phyloP scores from a whole-genome alignment of 1,140 invertebrate genomes.

The Neodiprion lecontei region DNA sequence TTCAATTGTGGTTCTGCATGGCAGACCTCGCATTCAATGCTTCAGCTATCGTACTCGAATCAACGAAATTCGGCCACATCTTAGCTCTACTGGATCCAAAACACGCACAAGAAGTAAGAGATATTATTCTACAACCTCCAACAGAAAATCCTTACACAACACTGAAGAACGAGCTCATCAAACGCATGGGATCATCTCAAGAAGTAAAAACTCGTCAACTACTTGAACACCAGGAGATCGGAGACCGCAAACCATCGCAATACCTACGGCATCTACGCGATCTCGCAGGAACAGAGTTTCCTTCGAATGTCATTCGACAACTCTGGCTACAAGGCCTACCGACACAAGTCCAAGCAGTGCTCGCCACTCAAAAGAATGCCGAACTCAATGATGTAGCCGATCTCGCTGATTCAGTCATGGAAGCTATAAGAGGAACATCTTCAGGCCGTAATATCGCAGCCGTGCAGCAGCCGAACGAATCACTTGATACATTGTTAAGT shows the following conservation, averaged over 20 bases:
- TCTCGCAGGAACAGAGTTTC: constrained; percentile 19
- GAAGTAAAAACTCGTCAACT: constrained; percentile 36
- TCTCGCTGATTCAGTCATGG: constrained; percentile 55
- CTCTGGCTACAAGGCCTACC: constrained; percentile 32
- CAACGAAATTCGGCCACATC: constrained; percentile 36
- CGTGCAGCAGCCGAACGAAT: background rate
- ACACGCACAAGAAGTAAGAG: constrained; percentile 12
- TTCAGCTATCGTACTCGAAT: constrained; percentile 30
- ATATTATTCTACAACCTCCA: constrained; percentile 27
- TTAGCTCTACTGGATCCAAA: constrained; percentile 12
- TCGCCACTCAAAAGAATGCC: constrained; percentile 20
- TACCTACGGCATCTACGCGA: constrained; percentile 34
- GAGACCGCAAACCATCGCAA: constrained; percentile 44
- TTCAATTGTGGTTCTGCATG: constrained; percentile 31
- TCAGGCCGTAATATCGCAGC: constrained; percentile 23
- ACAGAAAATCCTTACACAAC: constrained; percentile 26
- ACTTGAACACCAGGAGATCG: constrained; percentile 41
- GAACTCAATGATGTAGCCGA: constrained; percentile 37
- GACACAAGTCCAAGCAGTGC: constrained; percentile 21
- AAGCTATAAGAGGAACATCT: constrained; percentile 18
- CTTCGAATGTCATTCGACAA: constrained; percentile 24
- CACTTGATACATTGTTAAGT: too few species aligned
- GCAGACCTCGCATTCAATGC: constrained; percentile 31
- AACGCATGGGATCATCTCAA: constrained; percentile 32
- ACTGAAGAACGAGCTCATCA: constrained; percentile 41